phyloP scores from a whole-genome alignment of 1,140 invertebrate genomes.

The Lanistes nyassanus region DNA sequence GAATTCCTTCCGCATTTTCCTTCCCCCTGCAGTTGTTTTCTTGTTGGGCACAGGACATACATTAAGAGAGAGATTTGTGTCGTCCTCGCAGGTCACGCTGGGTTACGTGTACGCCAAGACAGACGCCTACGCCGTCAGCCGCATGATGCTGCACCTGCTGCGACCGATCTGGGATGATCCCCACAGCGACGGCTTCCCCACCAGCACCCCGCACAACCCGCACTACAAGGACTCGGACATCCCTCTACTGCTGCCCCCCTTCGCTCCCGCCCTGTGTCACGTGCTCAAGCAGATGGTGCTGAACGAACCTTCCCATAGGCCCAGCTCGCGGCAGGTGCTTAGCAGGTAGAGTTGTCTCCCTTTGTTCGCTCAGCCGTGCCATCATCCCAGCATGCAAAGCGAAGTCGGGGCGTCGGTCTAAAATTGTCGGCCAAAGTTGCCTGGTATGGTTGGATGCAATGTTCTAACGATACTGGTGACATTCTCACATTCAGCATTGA shows the following conservation, averaged over 20 bases:
- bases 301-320: constrained; percentile 32
- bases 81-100: constrained; percentile 27
- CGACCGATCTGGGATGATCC: constrained; percentile 13
- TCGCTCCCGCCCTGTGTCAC: constrained; percentile 25
- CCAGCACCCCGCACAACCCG: constrained; percentile 28
- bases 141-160: constrained; percentile 42
- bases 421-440: too few species aligned
- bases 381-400: too few species aligned
- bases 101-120: constrained; percentile 36
- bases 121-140: constrained; percentile 39
- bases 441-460: too few species aligned
- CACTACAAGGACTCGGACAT: constrained; percentile 40
- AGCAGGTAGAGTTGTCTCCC: constrained; percentile 19
- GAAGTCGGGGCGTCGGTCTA: too few species aligned
- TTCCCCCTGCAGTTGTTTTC: not conserved
- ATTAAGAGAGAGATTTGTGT: not conserved
- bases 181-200: constrained; percentile 28
- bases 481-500: too few species aligned
- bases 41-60: too few species aligned
- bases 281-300: constrained; percentile 36
- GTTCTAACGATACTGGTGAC: too few species aligned
- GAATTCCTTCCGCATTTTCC: not conserved
- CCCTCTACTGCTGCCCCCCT: constrained; percentile 24
- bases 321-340: constrained; percentile 28
- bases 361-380: not conserved